These are phyloP conservation scores for Dissostichus mawsoni DNA, from an alignment of 2,113 vertebrate species.

Conservation along the genomic window DNA sequence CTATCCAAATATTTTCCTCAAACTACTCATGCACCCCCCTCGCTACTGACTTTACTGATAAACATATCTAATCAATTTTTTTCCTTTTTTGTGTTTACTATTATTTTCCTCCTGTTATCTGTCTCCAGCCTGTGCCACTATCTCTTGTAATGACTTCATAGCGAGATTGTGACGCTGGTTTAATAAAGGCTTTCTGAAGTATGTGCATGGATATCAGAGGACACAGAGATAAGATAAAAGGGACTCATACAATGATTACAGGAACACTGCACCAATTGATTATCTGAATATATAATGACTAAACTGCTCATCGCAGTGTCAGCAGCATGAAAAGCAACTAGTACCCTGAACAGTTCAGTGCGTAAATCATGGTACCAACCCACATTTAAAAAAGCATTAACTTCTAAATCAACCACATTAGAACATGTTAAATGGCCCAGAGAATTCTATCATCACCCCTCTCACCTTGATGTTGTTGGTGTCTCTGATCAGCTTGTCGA, in stretches of 20 bases:
- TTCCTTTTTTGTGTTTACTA: neutral
- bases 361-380: neutral
- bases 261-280: neutral
- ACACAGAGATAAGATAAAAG: neutral
- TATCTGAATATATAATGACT: neutral
- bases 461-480: conserved; percentile 92
- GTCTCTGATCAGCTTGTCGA: conserved; percentile 92
- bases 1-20: too few relatives aligned
- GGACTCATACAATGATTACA: neutral
- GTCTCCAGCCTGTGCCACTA: too few relatives aligned
- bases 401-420: neutral
- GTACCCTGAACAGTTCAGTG: neutral
- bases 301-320: neutral
- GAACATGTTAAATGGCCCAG: neutral
- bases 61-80: too few relatives aligned
- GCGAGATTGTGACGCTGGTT: neutral
- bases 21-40: too few relatives aligned
- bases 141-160: too few relatives aligned
- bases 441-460: neutral
- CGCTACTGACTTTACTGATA: too few relatives aligned
- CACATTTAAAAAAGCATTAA: neutral
- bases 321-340: neutral
- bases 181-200: neutral
- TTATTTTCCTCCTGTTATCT: too few relatives aligned
- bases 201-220: too few relatives aligned